Conservation (phyloP, 2,113 vertebrate genomes). For the Corythornis madagascariensis region DNA sequence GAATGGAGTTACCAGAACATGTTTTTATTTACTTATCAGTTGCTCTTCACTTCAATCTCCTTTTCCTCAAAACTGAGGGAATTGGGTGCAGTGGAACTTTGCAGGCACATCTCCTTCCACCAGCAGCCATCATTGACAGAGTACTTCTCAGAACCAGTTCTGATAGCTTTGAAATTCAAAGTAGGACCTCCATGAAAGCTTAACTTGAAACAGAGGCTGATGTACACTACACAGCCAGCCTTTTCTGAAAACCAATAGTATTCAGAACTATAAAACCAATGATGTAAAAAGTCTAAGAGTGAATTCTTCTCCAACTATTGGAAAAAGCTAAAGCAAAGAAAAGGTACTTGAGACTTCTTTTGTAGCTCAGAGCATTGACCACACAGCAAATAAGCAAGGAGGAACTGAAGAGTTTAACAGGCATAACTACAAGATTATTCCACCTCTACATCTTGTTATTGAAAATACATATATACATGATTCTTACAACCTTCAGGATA, state of each 20-base stretch:
- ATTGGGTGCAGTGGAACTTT: neutral
- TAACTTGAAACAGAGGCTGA: neutral
- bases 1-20: neutral
- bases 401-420: neutral
- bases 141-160: neutral
- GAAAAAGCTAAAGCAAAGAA: neutral
- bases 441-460: neutral
- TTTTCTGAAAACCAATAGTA: neutral
- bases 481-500: neutral
- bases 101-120: neutral
- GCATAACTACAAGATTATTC: neutral
- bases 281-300: neutral
- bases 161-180: neutral
- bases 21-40: neutral
- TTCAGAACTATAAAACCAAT: neutral
- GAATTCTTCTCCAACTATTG: neutral
- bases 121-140: neutral
- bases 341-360: neutral
- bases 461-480: rapidly evolving
- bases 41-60: neutral
- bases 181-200: rapidly evolving
- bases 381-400: neutral
- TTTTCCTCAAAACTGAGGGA: neutral
- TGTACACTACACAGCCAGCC: neutral
- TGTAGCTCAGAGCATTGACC: neutral